Percentiles rank a stretch among this genome's conserved stretches.
Conservation (phyloP, 1,140 invertebrate genomes). For the Aphelenchoides fujianensis region DNA sequence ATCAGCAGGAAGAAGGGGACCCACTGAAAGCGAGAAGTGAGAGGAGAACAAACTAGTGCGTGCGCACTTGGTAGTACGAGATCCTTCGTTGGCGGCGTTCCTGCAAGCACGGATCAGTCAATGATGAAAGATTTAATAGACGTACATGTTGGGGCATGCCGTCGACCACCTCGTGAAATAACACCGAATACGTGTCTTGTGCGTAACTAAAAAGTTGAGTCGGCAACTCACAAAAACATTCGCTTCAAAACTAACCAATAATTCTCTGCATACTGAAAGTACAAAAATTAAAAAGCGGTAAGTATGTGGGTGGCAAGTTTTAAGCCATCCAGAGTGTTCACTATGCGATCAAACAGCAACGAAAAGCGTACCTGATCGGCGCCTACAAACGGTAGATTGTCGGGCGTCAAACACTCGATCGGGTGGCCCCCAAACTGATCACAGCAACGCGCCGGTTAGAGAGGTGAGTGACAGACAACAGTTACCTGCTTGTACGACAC, state of each 20-base stretch:
- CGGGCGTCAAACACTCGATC: constrained; percentile 38
- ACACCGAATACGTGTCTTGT: constrained; percentile 51
- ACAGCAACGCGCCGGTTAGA: too few species aligned
- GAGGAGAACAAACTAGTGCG: constrained; percentile 2
- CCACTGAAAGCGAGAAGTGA: too few species aligned
- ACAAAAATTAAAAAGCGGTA: too few species aligned
- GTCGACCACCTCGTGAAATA: constrained; percentile 36
- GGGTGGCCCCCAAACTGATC: constrained; percentile 34
- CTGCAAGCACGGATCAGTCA: too few species aligned
- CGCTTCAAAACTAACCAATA: constrained; percentile 22
- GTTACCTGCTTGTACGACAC: constrained; percentile 35
- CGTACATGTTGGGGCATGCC: constrained; percentile 26
- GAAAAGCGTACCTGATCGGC: constrained; percentile 29
- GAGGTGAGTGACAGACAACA: too few species aligned
- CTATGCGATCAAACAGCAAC: too few species aligned
- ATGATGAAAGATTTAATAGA: too few species aligned
- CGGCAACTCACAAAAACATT: too few species aligned
- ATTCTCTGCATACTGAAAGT: not conserved
- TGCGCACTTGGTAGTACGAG: constrained; percentile 64
- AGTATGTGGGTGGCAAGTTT: too few species aligned
- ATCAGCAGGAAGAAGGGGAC: constrained; percentile 58
- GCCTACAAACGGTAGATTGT: constrained; percentile 27
- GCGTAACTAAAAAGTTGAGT: too few species aligned
- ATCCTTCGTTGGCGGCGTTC: constrained; percentile 37
- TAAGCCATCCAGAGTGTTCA: too few species aligned